phyloP scores from a whole-genome alignment of 2,113 vertebrate species.

The Phalacrocorax aristotelis region DNA sequence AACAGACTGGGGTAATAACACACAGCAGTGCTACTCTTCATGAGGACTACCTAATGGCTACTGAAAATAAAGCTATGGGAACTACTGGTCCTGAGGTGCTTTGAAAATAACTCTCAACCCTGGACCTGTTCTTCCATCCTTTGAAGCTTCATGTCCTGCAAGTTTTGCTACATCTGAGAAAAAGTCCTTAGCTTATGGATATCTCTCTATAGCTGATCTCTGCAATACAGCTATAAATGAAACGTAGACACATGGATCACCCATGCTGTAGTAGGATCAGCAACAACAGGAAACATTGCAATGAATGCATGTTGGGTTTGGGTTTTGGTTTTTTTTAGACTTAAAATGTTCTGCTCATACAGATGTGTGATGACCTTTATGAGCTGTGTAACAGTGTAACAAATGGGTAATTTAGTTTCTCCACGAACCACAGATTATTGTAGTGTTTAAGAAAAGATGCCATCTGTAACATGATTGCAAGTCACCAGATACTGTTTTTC shows the following conservation, averaged over 20 bases:
- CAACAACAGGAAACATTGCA: background rate
- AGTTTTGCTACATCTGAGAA: background rate
- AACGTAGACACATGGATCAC: fast-evolving
- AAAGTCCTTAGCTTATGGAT: background rate
- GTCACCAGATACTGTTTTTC: background rate
- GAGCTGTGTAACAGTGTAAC: background rate
- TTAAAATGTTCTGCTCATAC: background rate
- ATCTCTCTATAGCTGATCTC: fast-evolving
- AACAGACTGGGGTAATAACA: background rate
- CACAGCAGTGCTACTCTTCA: background rate
- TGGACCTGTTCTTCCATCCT: background rate
- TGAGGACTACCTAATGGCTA: background rate
- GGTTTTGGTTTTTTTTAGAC: background rate
- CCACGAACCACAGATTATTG: background rate
- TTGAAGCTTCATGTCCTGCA: background rate
- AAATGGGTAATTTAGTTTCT: background rate
- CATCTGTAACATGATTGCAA: background rate
- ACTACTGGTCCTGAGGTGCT: background rate
- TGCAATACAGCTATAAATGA: background rate
- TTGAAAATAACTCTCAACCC: background rate
- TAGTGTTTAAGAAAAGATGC: background rate
- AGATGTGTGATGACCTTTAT: background rate
- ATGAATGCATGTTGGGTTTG: background rate
- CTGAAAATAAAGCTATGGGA: background rate
- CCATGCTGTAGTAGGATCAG: background rate